Percentiles rank a stretch among this genome's conserved stretches.
phyloP scores from a whole-genome alignment of 2,113 vertebrate species.

The Calyptomena viridis region DNA sequence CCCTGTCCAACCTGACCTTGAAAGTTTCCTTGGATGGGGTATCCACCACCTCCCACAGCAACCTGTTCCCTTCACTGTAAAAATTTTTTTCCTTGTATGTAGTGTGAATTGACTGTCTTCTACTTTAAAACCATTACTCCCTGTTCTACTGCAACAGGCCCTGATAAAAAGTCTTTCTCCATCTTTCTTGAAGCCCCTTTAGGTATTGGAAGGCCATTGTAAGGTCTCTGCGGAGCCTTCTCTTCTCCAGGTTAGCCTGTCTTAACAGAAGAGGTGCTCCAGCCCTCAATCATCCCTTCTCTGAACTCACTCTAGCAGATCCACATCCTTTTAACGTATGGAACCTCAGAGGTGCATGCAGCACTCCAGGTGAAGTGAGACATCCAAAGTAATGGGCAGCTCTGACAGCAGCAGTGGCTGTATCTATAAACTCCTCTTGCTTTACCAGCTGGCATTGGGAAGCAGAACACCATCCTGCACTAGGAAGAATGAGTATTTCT shows the following conservation, averaged over 20 bases:
- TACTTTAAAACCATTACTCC: neutral
- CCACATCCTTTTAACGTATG: neutral
- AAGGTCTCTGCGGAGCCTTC: neutral
- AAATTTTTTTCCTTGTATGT: neutral
- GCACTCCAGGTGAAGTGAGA: neutral
- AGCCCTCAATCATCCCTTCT: neutral
- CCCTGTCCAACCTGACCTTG: rapidly evolving
- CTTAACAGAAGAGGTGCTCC: neutral
- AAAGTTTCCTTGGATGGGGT: neutral
- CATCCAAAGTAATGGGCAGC: neutral
- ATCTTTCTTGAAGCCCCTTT: neutral
- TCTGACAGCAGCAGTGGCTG: neutral
- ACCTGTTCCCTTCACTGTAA: neutral
- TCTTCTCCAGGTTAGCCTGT: neutral
- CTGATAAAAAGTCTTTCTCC: neutral
- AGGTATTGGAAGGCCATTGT: neutral
- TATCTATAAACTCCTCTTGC: neutral
- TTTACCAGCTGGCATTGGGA: rapidly evolving
- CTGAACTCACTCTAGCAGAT: neutral
- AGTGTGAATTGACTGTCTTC: neutral
- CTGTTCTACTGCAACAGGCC: neutral
- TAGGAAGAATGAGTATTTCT: neutral
- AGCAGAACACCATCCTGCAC: neutral
- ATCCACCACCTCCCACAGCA: neutral
- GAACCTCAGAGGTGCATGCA: neutral